Conservation (phyloP, 2,888 invertebrate genomes). For the Diarsia rubi region DNA sequence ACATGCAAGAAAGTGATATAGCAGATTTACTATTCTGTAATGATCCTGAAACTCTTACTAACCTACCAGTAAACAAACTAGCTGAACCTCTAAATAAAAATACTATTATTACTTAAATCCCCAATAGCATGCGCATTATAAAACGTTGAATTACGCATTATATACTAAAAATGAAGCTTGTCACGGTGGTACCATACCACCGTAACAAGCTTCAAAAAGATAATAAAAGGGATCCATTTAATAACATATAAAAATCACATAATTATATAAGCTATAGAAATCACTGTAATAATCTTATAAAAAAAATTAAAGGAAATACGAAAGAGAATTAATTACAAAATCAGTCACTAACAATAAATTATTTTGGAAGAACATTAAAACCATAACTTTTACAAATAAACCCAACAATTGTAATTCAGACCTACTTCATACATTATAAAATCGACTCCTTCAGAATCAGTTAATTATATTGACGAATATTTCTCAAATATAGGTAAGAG, state of each 20-base stretch:
- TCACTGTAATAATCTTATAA: background rate
- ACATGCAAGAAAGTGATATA: too few relatives aligned
- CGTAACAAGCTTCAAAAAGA: too few relatives aligned
- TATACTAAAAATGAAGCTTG: too few relatives aligned
- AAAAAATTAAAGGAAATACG: conserved; percentile 1
- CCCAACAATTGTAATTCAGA: background rate
- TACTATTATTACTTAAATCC: too few relatives aligned
- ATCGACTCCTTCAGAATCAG: background rate
- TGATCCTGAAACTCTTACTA: too few relatives aligned
- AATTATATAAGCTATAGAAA: conserved; percentile 4
- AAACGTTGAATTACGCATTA: too few relatives aligned
- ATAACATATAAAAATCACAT: background rate
- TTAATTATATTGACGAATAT: too few relatives aligned
- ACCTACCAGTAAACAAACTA: too few relatives aligned
- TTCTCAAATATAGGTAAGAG: background rate
- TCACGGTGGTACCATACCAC: too few relatives aligned
- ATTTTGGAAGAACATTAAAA: conserved; percentile 13
- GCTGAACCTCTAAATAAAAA: too few relatives aligned
- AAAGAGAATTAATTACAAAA: background rate
- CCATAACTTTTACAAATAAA: background rate
- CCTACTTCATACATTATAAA: conserved; percentile 4
- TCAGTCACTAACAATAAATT: background rate
- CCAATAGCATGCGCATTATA: too few relatives aligned
- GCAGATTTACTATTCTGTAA: too few relatives aligned
- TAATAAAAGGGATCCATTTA: background rate